These are phyloP conservation scores for Hydraecia micacea DNA, from an alignment of 2,888 invertebrate genomes.

Conservation along the genomic window DNA sequence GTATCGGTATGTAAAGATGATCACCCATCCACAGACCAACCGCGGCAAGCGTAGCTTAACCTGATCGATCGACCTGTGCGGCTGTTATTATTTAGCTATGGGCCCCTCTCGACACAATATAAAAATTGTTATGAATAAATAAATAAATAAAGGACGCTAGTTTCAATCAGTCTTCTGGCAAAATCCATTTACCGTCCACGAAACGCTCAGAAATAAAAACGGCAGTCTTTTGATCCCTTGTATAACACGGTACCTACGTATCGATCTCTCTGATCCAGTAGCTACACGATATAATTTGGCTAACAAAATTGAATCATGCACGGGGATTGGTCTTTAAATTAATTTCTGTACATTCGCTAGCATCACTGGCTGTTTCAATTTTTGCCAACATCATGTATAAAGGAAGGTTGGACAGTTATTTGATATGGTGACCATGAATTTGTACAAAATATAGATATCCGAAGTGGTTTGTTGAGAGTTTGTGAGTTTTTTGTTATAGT, in stretches of 20 bases:
- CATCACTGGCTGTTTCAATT: slow-evolving; percentile 65
- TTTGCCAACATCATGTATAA: slow-evolving; percentile 48
- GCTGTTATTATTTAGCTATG: no score
- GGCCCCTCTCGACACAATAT: no score
- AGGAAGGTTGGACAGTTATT: not conserved
- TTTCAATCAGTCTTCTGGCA: not conserved
- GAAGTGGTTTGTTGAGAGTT: no score
- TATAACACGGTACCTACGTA: not conserved
- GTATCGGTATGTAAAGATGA: no score
- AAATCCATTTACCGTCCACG: not conserved
- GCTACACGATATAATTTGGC: slow-evolving; percentile 37
- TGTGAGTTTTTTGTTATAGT: no score
- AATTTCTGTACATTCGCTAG: slow-evolving; percentile 59
- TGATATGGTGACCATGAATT: slow-evolving; percentile 9
- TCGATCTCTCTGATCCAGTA: slow-evolving; percentile 27
- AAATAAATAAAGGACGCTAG: not conserved
- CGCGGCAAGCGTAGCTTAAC: no score
- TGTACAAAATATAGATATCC: not conserved
- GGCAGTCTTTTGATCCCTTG: not conserved
- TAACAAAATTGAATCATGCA: slow-evolving; percentile 65
- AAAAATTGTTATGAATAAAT: no score
- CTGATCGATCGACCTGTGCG: no score
- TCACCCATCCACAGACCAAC: no score
- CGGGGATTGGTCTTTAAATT: slow-evolving; percentile 63
- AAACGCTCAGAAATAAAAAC: not conserved